phyloP scores from a whole-genome alignment of 2,113 vertebrate genomes.

The Clarias magur region DNA sequence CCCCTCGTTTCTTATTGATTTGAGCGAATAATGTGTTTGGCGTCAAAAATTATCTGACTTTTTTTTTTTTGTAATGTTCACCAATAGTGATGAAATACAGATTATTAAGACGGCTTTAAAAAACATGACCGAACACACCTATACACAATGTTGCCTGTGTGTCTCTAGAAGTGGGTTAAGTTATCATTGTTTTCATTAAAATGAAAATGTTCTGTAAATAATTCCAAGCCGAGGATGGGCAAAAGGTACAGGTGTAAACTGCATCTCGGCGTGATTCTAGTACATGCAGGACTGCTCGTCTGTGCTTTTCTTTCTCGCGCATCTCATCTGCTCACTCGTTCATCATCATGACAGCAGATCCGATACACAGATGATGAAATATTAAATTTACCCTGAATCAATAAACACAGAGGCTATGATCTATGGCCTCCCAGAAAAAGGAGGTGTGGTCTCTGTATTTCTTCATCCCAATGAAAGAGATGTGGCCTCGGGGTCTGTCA shows the following conservation, averaged over 20 bases:
- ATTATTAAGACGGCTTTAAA: background rate
- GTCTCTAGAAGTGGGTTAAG: background rate
- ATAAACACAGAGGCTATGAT: conserved; percentile 25
- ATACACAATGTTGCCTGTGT: background rate
- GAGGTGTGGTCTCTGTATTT: background rate
- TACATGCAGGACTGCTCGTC: background rate
- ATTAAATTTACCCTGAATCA: conserved; percentile 49
- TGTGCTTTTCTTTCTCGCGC: background rate
- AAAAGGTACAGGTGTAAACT: background rate
- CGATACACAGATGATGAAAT: conserved; percentile 47
- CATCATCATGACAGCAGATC: conserved; percentile 45
- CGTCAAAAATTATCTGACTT: background rate
- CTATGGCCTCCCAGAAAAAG: background rate
- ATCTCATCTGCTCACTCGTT: conserved; percentile 1
- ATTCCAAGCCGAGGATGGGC: background rate
- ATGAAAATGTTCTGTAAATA: background rate
- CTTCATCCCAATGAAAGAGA: background rate
- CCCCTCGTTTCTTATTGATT: background rate
- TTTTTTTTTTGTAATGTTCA: background rate
- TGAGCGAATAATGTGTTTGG: background rate
- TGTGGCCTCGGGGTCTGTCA: background rate
- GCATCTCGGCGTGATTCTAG: background rate
- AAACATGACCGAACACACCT: background rate
- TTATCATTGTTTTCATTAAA: background rate
- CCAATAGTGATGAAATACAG: background rate